These are phyloP conservation scores for Drosophila leontia DNA, from an alignment of 1,140 invertebrate genomes.

Conservation along the genomic window DNA sequence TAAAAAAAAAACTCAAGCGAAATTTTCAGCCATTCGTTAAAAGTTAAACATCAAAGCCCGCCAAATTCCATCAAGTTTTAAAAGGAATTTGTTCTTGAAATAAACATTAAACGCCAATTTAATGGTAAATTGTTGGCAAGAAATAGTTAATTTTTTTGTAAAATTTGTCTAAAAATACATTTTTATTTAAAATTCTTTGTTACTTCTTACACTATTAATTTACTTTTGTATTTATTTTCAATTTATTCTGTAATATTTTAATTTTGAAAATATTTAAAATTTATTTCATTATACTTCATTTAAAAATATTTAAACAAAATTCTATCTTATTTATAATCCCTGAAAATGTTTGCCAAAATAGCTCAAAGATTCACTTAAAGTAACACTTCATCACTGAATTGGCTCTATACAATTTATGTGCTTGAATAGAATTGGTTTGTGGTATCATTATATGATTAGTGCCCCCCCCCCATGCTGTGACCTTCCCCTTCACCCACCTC, in stretches of 20 bases:
- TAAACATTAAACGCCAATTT: not conserved
- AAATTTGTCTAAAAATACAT: no score
- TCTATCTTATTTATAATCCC: not conserved
- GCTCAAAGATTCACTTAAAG: slow-evolving; percentile 8
- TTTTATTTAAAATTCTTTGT: no score
- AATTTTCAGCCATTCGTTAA: slow-evolving; percentile 13
- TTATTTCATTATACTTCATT: no score
- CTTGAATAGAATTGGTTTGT: slow-evolving; percentile 15
- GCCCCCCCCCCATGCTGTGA: slow-evolving; percentile 14
- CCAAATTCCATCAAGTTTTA: not conserved
- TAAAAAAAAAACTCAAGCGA: slow-evolving; percentile 1
- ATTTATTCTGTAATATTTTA: no score
- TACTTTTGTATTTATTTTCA: no score
- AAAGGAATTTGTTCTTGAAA: not conserved
- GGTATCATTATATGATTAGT: slow-evolving; percentile 37
- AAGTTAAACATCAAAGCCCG: slow-evolving; percentile 24
- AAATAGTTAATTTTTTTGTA: not conserved
- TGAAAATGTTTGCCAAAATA: not conserved
- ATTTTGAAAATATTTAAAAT: no score
- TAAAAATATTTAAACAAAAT: not conserved
- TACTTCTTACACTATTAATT: no score
- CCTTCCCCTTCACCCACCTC: not conserved
- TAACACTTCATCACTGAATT: slow-evolving; percentile 1
- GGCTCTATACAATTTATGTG: slow-evolving; percentile 10
- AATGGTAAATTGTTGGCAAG: not conserved